Conservation (phyloP, 1,140 invertebrate genomes). For the Manduca sexta region DNA sequence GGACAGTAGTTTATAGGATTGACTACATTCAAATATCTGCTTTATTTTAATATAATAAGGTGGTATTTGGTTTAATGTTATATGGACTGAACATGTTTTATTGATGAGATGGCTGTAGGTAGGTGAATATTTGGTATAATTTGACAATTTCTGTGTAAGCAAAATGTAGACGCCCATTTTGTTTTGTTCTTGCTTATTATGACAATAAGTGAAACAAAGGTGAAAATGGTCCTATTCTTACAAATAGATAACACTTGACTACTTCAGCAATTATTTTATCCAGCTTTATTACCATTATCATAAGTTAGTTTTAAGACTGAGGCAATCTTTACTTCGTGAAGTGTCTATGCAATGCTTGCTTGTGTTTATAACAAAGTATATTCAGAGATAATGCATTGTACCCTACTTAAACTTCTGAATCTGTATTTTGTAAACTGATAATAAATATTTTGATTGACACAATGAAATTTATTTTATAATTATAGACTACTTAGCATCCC, state of each 20-base stretch:
- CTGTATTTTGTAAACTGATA: not conserved
- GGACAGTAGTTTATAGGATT: not conserved
- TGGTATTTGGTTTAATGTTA: constrained; percentile 9
- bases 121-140: not conserved
- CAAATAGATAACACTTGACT: too few species aligned
- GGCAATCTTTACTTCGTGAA: constrained; percentile 44
- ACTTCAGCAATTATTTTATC: not conserved
- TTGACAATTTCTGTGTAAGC: too few species aligned
- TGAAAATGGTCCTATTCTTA: too few species aligned
- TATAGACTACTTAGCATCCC: too few species aligned
- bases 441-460: not conserved
- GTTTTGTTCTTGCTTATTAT: too few species aligned
- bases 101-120: not conserved
- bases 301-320: not conserved
- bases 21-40: constrained; percentile 10
- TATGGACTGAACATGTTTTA: not conserved
- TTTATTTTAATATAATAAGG: constrained; percentile 19
- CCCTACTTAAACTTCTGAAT: too few species aligned
- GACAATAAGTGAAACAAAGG: too few species aligned
- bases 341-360: constrained; percentile 41
- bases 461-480: not conserved
- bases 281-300: not conserved
- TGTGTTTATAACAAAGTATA: constrained; percentile 57
- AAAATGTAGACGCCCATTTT: too few species aligned
- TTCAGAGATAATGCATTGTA: constrained; percentile 51